Evolutionary conservation across 2,888 invertebrate species (phyloP).

Genomic region (Aleiodes leptofemur): DNA sequence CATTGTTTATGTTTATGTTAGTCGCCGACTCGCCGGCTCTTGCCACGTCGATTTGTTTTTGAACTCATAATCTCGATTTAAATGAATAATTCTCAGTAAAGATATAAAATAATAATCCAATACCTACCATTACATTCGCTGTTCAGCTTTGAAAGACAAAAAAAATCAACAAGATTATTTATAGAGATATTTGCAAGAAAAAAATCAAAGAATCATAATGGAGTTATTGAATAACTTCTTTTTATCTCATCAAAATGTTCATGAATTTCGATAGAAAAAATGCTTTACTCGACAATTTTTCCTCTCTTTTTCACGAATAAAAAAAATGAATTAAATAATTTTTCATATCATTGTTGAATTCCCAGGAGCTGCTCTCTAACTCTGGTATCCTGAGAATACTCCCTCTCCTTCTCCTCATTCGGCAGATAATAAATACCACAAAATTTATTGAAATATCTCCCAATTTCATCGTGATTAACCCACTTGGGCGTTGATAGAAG

Average conservation of each 20-base stretch:
- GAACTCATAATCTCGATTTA: no score
- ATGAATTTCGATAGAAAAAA: neutral
- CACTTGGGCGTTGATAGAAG: conserved; percentile 73
- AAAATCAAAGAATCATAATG: neutral
- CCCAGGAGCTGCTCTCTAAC: conserved; percentile 68
- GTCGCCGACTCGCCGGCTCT: no score
- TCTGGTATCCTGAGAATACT: conserved; percentile 82
- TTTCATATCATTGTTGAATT: conserved; percentile 19
- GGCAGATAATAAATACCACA: conserved; percentile 81
- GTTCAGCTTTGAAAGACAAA: neutral
- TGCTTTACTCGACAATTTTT: neutral
- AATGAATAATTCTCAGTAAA: no score
- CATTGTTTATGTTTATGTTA: no score
- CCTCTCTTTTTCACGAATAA: neutral
- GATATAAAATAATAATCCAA: no score
- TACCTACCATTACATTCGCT: no score
- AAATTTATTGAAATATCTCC: conserved; percentile 80
- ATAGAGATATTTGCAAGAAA: neutral
- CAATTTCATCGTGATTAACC: conserved; percentile 77
- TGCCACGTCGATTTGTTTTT: no score
- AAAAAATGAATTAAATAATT: neutral
- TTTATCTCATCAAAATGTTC: no score
- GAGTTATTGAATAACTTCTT: no score
- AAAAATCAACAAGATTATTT: neutral
- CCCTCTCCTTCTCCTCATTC: conserved; percentile 79